A percentile compares a stretch with the other conserved stretches of the same genome.
Conservation (phyloP, 2,888 invertebrate genomes). For the Anodontia alba region DNA sequence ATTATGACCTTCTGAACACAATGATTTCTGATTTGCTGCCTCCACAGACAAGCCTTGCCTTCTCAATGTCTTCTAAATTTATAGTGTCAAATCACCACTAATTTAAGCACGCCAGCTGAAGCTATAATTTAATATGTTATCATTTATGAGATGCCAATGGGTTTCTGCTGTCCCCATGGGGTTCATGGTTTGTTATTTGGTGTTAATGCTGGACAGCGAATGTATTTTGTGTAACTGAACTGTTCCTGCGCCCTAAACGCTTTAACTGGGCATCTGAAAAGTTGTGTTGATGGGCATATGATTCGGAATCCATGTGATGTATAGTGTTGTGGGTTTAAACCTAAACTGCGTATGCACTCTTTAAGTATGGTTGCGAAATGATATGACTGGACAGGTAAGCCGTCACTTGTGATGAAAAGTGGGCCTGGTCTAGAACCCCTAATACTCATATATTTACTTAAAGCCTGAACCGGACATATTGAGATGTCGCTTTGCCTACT, state of each 20-base stretch:
- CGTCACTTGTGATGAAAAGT: neutral
- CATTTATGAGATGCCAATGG: no score
- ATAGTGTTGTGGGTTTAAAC: neutral
- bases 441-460: neutral
- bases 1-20: no score
- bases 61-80: no score
- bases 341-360: neutral
- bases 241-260: neutral
- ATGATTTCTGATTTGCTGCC: no score
- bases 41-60: no score
- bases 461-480: neutral
- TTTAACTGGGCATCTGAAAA: neutral
- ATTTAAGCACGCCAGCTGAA: no score
- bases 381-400: neutral
- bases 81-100: no score
- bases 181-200: no score
- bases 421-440: neutral
- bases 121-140: no score
- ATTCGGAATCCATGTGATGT: slow-evolving; percentile 20
- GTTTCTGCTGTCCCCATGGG: no score
- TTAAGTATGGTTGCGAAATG: neutral
- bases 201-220: no score
- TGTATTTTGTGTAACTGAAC: no score
- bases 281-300: neutral
- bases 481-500: neutral